Evolutionary conservation across 2,797 vertebrate genomes (phyloP), one percentile per base, ranked within the genome.

Genomic region (Parotocinclus haroldoi): DNA sequence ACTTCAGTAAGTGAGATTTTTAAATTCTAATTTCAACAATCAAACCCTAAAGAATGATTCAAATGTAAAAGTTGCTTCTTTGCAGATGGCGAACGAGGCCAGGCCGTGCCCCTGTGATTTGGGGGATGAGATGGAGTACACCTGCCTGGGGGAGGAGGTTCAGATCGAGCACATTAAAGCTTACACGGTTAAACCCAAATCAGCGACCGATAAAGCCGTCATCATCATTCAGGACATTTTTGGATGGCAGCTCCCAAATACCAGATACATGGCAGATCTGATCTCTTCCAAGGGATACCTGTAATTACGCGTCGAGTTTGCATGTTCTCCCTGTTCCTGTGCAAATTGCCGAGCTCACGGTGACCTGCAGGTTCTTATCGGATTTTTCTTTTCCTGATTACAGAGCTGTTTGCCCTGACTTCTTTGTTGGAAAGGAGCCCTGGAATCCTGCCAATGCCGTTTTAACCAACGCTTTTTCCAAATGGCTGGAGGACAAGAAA

Each of bases 211-310:
- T 73, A 96, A 89, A 78, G 94, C 93, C 1, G 69, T 98, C 64
- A 86, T 98, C 62, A 87, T 98, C 57, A 83, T 91, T 71, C 96
- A 98, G 19, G 96, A 98, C 51, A 86, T 96, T 61, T 96, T 76
- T 49, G 96, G 96, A 53, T 98, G 95, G 95, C 76, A 79, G 37
- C 86, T 98, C 46, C 87, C 94, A 70, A 97, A 98, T 66, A 96
- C 91, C 1, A 91, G 95, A 92, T 96, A 92, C 54, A 93, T 98
- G 73, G 90, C 91, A 0, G 96, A 98, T 74, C 87, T 96, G 86
- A 80, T 98, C 46, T 88, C 95, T 10, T 70, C 85, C 27, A 91
- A 93, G n/a, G 95, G 95, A 89, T 98, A 94, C 78, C 85, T 81
- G 96, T 96, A 81, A 55, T 90, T 71, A 53, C 65, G 49, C 5